Base-by-base conservation (phyloP, 2,797 vertebrate species). In the Hemitrygon akajei region DNA sequence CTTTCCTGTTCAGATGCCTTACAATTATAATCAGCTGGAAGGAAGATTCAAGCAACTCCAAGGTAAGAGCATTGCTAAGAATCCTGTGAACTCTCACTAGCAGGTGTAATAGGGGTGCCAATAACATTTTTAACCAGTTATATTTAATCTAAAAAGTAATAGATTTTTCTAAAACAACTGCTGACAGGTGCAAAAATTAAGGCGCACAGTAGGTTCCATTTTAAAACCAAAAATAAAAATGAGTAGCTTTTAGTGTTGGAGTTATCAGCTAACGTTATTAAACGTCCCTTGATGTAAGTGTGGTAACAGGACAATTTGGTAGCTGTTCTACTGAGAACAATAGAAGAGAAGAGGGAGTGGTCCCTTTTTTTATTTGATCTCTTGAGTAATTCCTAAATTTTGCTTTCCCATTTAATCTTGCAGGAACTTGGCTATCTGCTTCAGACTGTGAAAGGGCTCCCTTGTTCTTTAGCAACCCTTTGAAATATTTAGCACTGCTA, bases 21-120 rank as follows among this genome's bases (percentile, higher is more conserved):
- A 98, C 96, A 99, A 99, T 97, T 99, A 99, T 96, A 99, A 98
- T 95, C 98, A 99, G 96, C 97, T 99, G 96, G 98, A 99, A 95
- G 98, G 98, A 56, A 96, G 98, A 89, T 99, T 99, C 96, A 99
- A 99, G 94, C 98, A 99, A 96, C 97, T 99, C 4, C 98, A 99
- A 98, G 98, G 98, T 99, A 97, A 97, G 97, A 58, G 30, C 69
- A 93, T 94, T 95, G 91, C 94, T 94, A 94, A n/a, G 94, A 93
- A 94, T 94, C 94, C 95, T 91, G 94, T 94, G 82, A 75, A 89
- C 63, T 89, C 63, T n/a, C 34, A 7, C 27, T 79, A 47, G 77
- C 86, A 89, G 86, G 86, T 89, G 86, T 20, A 69, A n/a, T 89
- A 89, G 69, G n/a, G 86, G n/a, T 69, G 86, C 63, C n/a, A 37